Conservation (phyloP, 92 coral and sea anemone genomes). For the Palythoa grandis region DNA sequence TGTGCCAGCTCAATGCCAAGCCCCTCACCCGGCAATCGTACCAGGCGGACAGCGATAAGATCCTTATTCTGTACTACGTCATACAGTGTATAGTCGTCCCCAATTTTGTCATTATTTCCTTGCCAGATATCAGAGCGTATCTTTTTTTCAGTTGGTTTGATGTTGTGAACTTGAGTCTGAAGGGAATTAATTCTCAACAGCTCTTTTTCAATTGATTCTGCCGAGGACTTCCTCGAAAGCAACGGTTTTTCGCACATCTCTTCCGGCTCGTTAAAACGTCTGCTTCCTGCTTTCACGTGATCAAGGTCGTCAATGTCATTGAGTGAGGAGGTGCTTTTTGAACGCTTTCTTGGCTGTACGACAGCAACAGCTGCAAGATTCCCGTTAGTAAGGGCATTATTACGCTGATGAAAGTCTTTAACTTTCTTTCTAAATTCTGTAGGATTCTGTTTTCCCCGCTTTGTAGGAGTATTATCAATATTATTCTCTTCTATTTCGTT, state of each 20-base stretch:
- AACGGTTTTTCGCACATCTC: neutral
- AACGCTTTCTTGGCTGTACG: slow-evolving; percentile 36
- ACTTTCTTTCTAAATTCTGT: neutral
- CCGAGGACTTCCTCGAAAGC: slow-evolving; percentile 26
- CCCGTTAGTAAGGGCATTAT: neutral
- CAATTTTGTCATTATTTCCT: neutral
- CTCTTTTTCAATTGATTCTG: slow-evolving; percentile 11
- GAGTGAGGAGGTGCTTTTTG: slow-evolving; percentile 24
- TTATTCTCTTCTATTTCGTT: neutral
- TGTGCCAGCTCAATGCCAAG: slow-evolving; percentile 84
- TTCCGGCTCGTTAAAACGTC: slow-evolving; percentile 23
- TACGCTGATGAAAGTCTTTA: slow-evolving; percentile 15
- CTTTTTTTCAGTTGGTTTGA: neutral
- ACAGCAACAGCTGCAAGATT: slow-evolving; percentile 29
- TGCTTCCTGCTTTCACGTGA: slow-evolving; percentile 45
- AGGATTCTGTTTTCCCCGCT: too few relatives aligned
- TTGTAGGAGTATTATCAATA: too few relatives aligned
- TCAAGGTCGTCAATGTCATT: slow-evolving; percentile 40
- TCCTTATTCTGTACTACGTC: slow-evolving; percentile 54
- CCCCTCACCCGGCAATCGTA: slow-evolving; percentile 64
- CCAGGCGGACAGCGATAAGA: slow-evolving; percentile 58
- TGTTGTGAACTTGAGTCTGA: neutral
- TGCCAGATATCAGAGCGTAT: neutral
- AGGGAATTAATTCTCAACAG: neutral
- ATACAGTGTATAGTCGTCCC: slow-evolving; percentile 32